Conservation (phyloP, 2,113 vertebrate species). For the Lophius piscatorius region DNA sequence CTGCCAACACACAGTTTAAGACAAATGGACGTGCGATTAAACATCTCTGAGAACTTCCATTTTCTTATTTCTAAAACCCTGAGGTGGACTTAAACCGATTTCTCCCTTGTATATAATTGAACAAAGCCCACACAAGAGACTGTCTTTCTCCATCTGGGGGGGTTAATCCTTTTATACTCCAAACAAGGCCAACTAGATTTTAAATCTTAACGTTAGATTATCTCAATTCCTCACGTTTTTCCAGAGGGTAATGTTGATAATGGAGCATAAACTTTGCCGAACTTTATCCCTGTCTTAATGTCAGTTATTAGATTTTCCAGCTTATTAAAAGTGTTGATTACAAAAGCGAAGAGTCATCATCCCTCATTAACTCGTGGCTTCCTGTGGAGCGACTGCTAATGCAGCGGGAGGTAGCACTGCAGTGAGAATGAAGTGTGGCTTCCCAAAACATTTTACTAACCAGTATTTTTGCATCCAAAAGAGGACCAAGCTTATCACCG, state of each 20-base stretch:
- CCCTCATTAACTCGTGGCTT: constrained; percentile 15
- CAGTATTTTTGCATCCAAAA: constrained; percentile 40
- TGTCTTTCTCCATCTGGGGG: not conserved
- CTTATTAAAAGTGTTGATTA: constrained; percentile 22
- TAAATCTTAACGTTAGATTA: constrained; percentile 32
- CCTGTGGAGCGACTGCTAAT: not conserved
- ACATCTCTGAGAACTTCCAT: not conserved
- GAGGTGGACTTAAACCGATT: constrained; percentile 1
- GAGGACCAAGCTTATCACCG: constrained; percentile 46
- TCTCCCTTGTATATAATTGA: constrained; percentile 8
- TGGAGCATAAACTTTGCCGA: constrained; percentile 24
- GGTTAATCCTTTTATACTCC: constrained; percentile 33
- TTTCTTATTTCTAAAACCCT: not conserved
- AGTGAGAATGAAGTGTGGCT: constrained; percentile 9
- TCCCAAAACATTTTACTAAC: constrained; percentile 37
- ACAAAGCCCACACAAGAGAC: constrained; percentile 13
- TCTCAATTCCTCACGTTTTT: constrained; percentile 22
- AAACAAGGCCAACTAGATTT: constrained; percentile 26
- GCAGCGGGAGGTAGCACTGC: constrained; percentile 4
- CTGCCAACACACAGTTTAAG: not conserved
- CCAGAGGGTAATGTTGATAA: constrained; percentile 10
- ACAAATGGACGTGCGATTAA: not conserved
- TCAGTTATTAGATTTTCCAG: too few species aligned
- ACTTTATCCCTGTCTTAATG: constrained; percentile 10
- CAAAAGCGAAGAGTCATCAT: constrained; percentile 7